These are phyloP conservation scores for Thomomys bottae DNA, from an alignment of 2,113 vertebrate species.

Conservation along the genomic window DNA sequence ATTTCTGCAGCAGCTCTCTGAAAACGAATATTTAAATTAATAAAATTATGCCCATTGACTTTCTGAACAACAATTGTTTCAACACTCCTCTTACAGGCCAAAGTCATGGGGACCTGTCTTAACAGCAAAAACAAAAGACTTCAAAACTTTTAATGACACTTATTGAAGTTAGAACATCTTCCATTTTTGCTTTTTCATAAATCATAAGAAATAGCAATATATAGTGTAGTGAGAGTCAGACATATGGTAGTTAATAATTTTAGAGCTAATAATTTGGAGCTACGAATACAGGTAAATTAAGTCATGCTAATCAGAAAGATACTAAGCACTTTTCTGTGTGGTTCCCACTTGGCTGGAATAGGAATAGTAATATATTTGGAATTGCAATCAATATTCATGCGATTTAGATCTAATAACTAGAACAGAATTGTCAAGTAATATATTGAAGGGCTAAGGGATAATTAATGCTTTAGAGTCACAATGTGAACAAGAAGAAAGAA, in stretches of 20 bases:
- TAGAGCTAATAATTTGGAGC: not conserved
- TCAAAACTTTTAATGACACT: constrained; percentile 1
- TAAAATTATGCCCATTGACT: constrained; percentile 43
- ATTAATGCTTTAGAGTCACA: not conserved
- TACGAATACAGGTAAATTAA: not conserved
- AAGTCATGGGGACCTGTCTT: constrained; percentile 6
- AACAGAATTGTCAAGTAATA: not conserved
- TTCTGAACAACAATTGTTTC: not conserved
- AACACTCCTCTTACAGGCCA: not conserved
- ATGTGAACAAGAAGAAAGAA: not conserved
- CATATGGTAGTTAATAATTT: not conserved
- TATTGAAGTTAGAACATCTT: not conserved
- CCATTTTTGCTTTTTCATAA: not conserved
- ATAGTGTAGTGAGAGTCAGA: not conserved
- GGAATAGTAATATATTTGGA: not conserved
- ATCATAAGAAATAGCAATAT: not conserved
- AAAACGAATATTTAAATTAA: constrained; percentile 36
- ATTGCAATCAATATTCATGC: not conserved
- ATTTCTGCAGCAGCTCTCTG: constrained; percentile 20
- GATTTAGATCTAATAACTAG: not conserved
- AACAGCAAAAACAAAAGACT: not conserved
- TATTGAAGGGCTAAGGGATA: not conserved
- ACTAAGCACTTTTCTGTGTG: not conserved
- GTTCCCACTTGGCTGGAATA: not conserved
- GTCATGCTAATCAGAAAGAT: not conserved